phyloP scores from a whole-genome alignment of 2,113 vertebrate species.

The Athene cunicularia region DNA sequence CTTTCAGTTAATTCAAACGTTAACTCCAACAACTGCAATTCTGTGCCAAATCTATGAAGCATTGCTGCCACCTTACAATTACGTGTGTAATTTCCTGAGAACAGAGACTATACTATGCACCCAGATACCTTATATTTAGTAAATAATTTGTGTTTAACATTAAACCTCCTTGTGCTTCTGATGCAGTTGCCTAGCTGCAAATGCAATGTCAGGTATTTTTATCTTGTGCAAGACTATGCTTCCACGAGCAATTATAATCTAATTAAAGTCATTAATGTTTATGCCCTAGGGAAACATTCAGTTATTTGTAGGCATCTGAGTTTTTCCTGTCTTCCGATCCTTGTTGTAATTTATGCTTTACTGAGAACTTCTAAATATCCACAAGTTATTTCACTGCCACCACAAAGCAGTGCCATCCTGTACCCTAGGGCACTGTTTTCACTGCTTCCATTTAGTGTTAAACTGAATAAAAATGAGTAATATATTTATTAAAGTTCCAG shows the following conservation, averaged over 20 bases:
- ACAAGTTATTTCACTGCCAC: conserved; percentile 56
- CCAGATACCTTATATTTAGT: neutral
- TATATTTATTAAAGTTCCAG: conserved; percentile 26
- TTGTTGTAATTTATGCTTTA: conserved; percentile 66
- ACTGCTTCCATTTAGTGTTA: conserved; percentile 37
- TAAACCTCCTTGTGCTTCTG: neutral
- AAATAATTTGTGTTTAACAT: neutral
- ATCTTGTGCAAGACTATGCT: conserved; percentile 48
- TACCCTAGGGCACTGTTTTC: conserved; percentile 40
- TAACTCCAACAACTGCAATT: neutral
- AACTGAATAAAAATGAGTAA: conserved; percentile 62
- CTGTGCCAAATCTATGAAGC: neutral
- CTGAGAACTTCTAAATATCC: conserved; percentile 58
- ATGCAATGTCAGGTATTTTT: conserved; percentile 60
- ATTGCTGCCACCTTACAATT: neutral
- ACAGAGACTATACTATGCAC: neutral
- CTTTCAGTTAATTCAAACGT: neutral
- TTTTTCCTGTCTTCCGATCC: conserved; percentile 44
- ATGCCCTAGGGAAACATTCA: conserved; percentile 62
- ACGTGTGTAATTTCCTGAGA: neutral
- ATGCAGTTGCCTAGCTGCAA: conserved; percentile 17
- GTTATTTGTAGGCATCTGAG: conserved; percentile 65
- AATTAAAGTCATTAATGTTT: conserved; percentile 76
- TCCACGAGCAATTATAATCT: conserved; percentile 69
- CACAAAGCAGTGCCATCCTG: conserved; percentile 44